Base-by-base conservation (phyloP, 2,113 vertebrate genomes). In the Sciurus niger region DNA sequence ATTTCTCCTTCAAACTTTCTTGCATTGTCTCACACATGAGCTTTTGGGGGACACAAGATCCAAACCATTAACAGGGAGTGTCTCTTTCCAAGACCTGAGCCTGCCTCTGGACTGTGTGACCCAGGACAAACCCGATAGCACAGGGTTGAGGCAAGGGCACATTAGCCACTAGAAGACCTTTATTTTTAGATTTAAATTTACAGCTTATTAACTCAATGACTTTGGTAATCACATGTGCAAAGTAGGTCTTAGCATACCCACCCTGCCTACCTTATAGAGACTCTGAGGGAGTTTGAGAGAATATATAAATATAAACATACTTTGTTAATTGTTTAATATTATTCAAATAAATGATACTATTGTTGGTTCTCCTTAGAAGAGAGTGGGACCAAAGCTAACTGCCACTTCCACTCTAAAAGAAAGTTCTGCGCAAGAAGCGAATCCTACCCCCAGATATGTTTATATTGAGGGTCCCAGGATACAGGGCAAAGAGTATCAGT, bases 311-410 rank as follows among this genome's bases (percentile, higher is more conserved):
- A 22, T 90, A 51, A 93, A 55, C 17, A 65, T 51, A 76, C 43
- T 72, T 95, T 65, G 34, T 43, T 65, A 88, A 85, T 51, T 84
- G 20, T 86, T 84, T 88, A 77, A 51, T 87, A 34, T 84, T 53
- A 88, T 80, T 93, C 51, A 87, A 65, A 53, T 79, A 88, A 37
- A 51, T 70, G 58, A 18, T 20, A 34, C 37, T 80, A 13, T 53
- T 76, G 8, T 63, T 86, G n/a, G 63, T 94, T 93, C 63, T 93
- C 8, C 32, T 60, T 84, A 68, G 40, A 43, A 82, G 43, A 58
- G 70, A 55, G 84, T 65, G 32, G 1, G 11, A 93, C 65, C 60
- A 74, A 84, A 46, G 34, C 28, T 25, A 20, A 85, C 32, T 94
- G 32, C 25, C 34, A 86, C 20, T 74, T 93, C 48, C 65, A 2